phyloP scores from a whole-genome alignment of 1,140 invertebrate species.

The Cherax destructor region DNA sequence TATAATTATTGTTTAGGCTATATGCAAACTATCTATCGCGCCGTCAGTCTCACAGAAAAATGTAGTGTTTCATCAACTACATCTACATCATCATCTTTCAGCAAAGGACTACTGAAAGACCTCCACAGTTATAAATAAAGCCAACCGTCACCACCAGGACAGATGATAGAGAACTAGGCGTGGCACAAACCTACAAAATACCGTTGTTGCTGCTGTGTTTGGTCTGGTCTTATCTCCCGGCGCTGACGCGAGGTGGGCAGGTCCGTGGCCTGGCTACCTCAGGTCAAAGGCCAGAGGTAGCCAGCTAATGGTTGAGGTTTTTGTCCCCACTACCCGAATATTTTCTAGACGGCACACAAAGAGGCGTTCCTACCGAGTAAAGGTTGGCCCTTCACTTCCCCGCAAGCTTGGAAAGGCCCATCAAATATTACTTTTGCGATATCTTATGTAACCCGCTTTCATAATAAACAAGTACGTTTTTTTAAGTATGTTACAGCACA shows the following conservation, averaged over 20 bases:
- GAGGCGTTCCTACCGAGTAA: not conserved
- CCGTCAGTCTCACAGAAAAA: no score
- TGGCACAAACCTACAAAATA: not conserved
- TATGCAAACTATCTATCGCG: no score
- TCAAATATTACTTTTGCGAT: no score
- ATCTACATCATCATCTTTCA: no score
- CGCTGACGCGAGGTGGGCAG: not conserved
- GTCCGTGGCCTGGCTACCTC: not conserved
- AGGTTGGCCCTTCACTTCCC: not conserved
- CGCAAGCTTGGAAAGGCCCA: not conserved
- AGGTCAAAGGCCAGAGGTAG: not conserved
- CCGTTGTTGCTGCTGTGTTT: not conserved
- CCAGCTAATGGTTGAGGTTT: not conserved
- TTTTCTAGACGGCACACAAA: not conserved
- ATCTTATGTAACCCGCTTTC: no score
- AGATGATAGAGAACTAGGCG: not conserved
- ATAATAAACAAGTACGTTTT: no score
- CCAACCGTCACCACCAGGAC: no score
- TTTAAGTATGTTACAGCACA: no score
- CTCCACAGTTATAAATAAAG: no score
- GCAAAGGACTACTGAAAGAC: no score
- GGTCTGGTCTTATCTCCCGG: not conserved
- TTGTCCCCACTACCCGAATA: not conserved
- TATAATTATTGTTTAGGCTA: no score
- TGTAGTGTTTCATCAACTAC: no score